phyloP scores from a whole-genome alignment of 2,888 invertebrate genomes.

The Stratiomys singularior region DNA sequence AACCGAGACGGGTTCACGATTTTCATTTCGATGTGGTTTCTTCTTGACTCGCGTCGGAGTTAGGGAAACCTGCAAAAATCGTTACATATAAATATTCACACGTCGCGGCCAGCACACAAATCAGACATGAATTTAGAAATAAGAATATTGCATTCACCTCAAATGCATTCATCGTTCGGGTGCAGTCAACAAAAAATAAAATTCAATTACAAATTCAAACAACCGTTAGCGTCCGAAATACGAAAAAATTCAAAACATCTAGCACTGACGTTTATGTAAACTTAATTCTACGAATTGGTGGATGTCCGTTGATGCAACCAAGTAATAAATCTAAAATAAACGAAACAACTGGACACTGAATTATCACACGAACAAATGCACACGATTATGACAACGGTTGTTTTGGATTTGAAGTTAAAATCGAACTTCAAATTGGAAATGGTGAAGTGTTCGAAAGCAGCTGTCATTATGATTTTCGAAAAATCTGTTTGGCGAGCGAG shows the following conservation, averaged over 20 bases:
- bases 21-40: conserved; percentile 61
- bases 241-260: too few relatives aligned
- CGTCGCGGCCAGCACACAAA: too few relatives aligned
- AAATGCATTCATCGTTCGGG: conserved; percentile 62
- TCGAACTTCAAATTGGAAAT: conserved; percentile 19
- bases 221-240: conserved; percentile 14
- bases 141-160: conserved; percentile 57
- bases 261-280: too few relatives aligned
- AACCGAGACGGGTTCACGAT: conserved; percentile 64
- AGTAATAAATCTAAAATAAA: too few relatives aligned
- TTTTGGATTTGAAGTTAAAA: conserved; percentile 22
- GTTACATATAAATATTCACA: too few relatives aligned
- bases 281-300: too few relatives aligned
- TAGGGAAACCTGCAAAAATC: conserved; percentile 60
- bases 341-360: too few relatives aligned
- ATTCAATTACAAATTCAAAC: neutral
- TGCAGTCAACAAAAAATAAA: too few relatives aligned
- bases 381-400: conserved; percentile 16
- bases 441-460: conserved; percentile 18
- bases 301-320: too few relatives aligned
- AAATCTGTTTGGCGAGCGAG: too few relatives aligned
- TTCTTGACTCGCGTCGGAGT: conserved; percentile 62
- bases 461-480: neutral
- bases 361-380: neutral
- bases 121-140: too few relatives aligned